Evolutionary conservation across 2,113 vertebrate species (phyloP), one percentile per base, ranked within the genome.

Genomic region (Micronycteris hirsuta): DNA sequence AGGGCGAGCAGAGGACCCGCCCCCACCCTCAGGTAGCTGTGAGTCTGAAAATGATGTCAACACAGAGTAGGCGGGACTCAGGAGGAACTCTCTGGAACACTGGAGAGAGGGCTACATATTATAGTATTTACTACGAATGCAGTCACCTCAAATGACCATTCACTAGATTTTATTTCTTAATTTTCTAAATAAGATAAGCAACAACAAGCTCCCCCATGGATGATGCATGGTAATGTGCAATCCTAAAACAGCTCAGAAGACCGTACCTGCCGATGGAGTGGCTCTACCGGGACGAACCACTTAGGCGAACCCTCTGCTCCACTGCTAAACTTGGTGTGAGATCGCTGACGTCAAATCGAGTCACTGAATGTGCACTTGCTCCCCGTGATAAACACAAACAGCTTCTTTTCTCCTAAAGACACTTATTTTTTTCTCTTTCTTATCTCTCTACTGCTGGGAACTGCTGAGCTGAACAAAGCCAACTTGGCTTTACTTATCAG

Each of bases 401-500:
- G 89, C 84, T 76, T 86, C 92, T 97, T 93, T 88, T 97, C 94
- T 96, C 96, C 96, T 96, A 97, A 98, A 97, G 77, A 96, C 97
- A 80, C 96, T 97, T 89, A 86, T 94, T 41, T 91, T 2, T 3
- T 0, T 1, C 12, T 78, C 82, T 63, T 14, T 26, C n/a, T 98
- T 99, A 98, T 99, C 98, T 98, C 98, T 98, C 97, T 97, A 97
- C 98, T 98, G 97, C 98, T 98, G 98, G 98, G 97, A 99, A 98
- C 97, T 97, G 98, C 98, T 98, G 98, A 99, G 98, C 98, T 99
- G 98, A 99, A 98, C 97, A 98, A 98, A 99, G 98, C 98, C 98
- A 99, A 98, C 93, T 98, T 98, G 97, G 97, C 98, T 99, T 99
- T 98, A 99, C 98, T 99, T 99, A 99, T 99, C 99, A 98, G 97